These are phyloP conservation scores for Melanotaenia parkinsoni DNA, from an alignment of 2,797 vertebrate genomes.

Conservation along the genomic window DNA sequence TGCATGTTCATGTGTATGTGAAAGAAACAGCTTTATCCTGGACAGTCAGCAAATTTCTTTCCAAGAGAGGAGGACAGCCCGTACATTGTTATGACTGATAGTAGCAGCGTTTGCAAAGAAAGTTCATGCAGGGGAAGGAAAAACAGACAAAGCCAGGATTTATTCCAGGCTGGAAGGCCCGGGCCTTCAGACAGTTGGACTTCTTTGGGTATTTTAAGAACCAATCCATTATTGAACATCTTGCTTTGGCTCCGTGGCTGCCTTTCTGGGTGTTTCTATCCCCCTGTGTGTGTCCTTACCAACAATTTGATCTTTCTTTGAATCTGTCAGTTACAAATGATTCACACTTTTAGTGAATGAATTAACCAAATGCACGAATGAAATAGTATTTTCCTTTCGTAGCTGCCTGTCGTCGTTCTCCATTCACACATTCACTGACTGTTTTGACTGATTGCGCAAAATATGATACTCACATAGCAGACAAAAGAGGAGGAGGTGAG, in stretches of 20 bases:
- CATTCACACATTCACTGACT: constrained; percentile 61
- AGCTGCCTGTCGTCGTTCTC: constrained; percentile 19
- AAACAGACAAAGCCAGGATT: constrained; percentile 31
- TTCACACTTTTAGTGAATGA: not conserved
- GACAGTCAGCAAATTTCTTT: constrained; percentile 62
- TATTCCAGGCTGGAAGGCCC: constrained; percentile 52
- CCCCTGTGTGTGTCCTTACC: not conserved
- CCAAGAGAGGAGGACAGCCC: constrained; percentile 29
- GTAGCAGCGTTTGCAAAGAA: constrained; percentile 3
- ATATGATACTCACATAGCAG: constrained; percentile 67
- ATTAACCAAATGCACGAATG: not conserved
- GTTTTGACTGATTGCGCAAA: constrained; percentile 65
- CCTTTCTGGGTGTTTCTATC: constrained; percentile 22
- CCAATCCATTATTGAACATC: constrained; percentile 78
- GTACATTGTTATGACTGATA: constrained; percentile 14
- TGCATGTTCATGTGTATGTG: constrained; percentile 17
- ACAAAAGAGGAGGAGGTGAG: constrained; percentile 35
- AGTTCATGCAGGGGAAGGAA: not conserved
- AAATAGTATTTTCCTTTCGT: not conserved
- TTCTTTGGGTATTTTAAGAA: constrained; percentile 77
- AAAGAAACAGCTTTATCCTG: constrained; percentile 40
- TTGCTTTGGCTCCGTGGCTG: constrained; percentile 50
- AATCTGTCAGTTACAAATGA: not conserved
- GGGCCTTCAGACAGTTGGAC: constrained; percentile 56
- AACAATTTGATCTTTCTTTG: not conserved